Conservation (phyloP, 92 coral and sea anemone genomes). For the Metridium senile region DNA sequence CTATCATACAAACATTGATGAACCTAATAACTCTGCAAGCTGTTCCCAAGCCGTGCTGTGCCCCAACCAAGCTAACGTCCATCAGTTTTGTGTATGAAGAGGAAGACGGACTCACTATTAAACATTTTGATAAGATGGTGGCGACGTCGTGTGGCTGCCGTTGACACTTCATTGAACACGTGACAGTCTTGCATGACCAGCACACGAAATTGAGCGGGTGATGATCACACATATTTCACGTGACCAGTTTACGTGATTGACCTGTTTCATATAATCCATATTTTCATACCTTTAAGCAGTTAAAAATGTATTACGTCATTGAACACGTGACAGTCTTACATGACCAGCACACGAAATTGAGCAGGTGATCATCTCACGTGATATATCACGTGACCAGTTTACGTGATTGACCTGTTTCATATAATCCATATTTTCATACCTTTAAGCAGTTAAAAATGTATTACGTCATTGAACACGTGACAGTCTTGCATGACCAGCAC, state of each 20-base stretch:
- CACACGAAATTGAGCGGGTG: too few relatives aligned
- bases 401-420: too few relatives aligned
- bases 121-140: constrained; percentile 84
- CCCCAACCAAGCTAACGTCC: constrained; percentile 75
- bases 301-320: background rate
- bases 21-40: constrained; percentile 70
- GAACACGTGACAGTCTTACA: background rate
- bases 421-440: too few relatives aligned
- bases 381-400: too few relatives aligned
- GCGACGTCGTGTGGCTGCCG: constrained; percentile 94
- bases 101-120: constrained; percentile 80
- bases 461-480: background rate
- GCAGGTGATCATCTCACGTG: too few relatives aligned
- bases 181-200: too few relatives aligned
- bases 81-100: constrained; percentile 80
- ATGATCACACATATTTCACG: too few relatives aligned
- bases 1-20: constrained; percentile 84
- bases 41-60: constrained; percentile 91
- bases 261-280: too few relatives aligned
- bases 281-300: too few relatives aligned
- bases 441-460: too few relatives aligned
- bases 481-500: background rate
- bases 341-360: too few relatives aligned
- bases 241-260: too few relatives aligned
- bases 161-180: constrained; percentile 22